These are phyloP conservation scores for Medauroidea extradentata DNA, from an alignment of 1,140 invertebrate genomes.

Conservation along the genomic window DNA sequence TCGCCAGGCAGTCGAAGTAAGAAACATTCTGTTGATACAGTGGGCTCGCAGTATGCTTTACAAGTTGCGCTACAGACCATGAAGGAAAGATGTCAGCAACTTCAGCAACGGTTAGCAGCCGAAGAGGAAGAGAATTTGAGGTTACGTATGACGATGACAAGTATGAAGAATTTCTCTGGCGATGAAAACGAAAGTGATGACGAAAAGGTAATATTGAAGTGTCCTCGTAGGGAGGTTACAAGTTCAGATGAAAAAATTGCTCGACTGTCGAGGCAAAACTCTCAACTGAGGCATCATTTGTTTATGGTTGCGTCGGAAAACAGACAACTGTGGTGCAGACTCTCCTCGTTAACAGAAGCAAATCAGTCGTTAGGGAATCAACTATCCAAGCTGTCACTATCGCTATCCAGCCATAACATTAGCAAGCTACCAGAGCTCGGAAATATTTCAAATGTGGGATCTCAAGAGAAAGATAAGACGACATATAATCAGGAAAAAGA, in stretches of 20 bases:
- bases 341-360: slow-evolving; percentile 58
- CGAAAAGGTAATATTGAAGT: too few species aligned
- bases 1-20: not conserved
- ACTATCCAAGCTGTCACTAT: slow-evolving; percentile 45
- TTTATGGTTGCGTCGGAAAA: slow-evolving; percentile 76
- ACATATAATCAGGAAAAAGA: too few species aligned
- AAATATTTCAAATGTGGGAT: too few species aligned
- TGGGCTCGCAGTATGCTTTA: slow-evolving; percentile 52
- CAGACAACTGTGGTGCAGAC: slow-evolving; percentile 66
- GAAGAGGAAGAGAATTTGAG: slow-evolving; percentile 71
- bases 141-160: slow-evolving; percentile 49
- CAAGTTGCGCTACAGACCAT: slow-evolving; percentile 72
- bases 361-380: slow-evolving; percentile 49
- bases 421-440: too few species aligned
- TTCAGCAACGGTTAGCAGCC: slow-evolving; percentile 60
- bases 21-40: not conserved
- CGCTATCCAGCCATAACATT: too few species aligned
- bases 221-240: slow-evolving; percentile 36
- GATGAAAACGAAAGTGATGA: slow-evolving; percentile 11
- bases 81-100: slow-evolving; percentile 67
- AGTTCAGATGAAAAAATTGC: slow-evolving; percentile 54
- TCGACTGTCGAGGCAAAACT: slow-evolving; percentile 65
- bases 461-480: too few species aligned
- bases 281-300: slow-evolving; percentile 66
- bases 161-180: slow-evolving; percentile 12